Percentiles rank a stretch among this genome's conserved stretches.
Evolutionary conservation across 2,113 vertebrate genomes (phyloP).

Genomic region (Pangasianodon gigas): DNA sequence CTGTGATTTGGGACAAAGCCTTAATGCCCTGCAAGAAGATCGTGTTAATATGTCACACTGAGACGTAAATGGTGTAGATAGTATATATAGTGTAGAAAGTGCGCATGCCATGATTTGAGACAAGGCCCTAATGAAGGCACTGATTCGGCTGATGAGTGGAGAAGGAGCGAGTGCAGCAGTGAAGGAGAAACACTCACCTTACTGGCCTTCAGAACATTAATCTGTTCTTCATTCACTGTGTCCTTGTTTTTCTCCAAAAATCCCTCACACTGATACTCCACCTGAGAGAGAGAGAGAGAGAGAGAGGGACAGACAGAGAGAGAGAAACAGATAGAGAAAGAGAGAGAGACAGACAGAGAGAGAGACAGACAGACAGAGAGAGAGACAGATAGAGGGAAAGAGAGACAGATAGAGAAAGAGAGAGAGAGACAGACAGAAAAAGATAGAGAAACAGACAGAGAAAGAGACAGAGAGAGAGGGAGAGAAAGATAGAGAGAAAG

Average conservation of each 20-base stretch:
- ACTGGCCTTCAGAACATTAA: slow-evolving; percentile 94
- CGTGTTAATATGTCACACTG: not conserved
- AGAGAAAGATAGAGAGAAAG: not conserved
- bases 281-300: slow-evolving; percentile 69
- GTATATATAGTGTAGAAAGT: too few relatives aligned
- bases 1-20: not conserved
- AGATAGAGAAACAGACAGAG: not conserved
- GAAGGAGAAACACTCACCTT: slow-evolving; percentile 76
- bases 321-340: not conserved
- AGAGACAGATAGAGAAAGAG: not conserved
- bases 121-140: not conserved
- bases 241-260: slow-evolving; percentile 99
- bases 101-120: not conserved
- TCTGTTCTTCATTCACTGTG: slow-evolving; percentile 97
- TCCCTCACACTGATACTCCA: slow-evolving; percentile 97
- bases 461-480: not conserved
- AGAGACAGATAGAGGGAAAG: not conserved
- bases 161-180: not conserved
- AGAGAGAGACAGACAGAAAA: slow-evolving; percentile 29
- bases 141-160: not conserved
- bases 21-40: not conserved
- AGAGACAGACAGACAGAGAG: not conserved
- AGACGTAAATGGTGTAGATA: too few relatives aligned
- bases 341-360: not conserved
- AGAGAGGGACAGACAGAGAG: not conserved